Evolutionary conservation across 2,797 vertebrate species (phyloP).

Genomic region (Momotus momota): DNA sequence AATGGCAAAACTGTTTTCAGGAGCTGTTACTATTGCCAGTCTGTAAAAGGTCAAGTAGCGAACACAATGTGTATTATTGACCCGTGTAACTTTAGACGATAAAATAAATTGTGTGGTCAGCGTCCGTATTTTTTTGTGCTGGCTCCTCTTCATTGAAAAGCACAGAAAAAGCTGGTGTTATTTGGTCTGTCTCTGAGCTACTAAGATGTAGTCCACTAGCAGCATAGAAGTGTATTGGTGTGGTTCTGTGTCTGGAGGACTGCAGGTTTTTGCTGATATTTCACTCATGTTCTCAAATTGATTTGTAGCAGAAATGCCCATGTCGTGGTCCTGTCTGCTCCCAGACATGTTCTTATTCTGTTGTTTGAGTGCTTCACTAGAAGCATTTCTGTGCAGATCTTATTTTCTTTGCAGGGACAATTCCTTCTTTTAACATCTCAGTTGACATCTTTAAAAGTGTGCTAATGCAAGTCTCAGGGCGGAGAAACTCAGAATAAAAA

Average conservation of each 20-base stretch:
- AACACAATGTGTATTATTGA: background rate
- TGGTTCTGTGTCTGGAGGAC: background rate
- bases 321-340: background rate
- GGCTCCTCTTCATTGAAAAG: background rate
- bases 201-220: background rate
- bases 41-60: background rate
- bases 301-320: background rate
- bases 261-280: background rate
- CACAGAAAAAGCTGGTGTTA: background rate
- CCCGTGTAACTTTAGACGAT: background rate
- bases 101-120: background rate
- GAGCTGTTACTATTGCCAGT: background rate
- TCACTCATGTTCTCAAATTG: background rate
- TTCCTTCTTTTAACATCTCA: background rate
- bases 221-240: background rate
- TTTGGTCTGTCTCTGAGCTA: background rate
- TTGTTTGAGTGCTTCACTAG: background rate
- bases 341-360: background rate
- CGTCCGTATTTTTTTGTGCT: background rate
- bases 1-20: background rate
- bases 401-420: background rate
- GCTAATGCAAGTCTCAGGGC: rapidly evolving
- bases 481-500: background rate
- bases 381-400: background rate
- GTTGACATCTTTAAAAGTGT: background rate